Evolutionary conservation across 2,797 vertebrate genomes (phyloP).

Genomic region (Gadopsis marmoratus): DNA sequence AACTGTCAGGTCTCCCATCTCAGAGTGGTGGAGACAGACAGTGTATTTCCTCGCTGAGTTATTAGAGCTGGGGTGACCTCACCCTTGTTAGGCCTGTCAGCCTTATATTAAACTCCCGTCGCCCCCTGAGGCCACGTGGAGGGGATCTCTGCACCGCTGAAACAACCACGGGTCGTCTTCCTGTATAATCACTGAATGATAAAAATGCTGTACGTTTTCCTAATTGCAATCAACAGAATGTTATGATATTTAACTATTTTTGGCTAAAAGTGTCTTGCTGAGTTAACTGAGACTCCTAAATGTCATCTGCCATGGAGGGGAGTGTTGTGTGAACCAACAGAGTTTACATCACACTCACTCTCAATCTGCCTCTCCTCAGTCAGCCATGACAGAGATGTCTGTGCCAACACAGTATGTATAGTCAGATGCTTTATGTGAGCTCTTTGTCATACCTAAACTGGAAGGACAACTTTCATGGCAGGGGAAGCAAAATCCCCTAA

Average conservation of each 20-base stretch:
- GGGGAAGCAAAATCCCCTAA: constrained; percentile 16
- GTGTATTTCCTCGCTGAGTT: constrained; percentile 82
- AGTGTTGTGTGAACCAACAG: constrained; percentile 25
- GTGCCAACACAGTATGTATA: constrained; percentile 25
- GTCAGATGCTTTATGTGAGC: constrained; percentile 42
- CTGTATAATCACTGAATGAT: constrained; percentile 43
- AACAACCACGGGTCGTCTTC: constrained; percentile 46
- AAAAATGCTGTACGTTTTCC: constrained; percentile 59
- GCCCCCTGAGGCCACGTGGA: constrained; percentile 64
- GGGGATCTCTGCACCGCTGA: constrained; percentile 46
- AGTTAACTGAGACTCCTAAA: constrained; percentile 32
- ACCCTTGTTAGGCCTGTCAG: constrained; percentile 83
- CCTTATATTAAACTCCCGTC: constrained; percentile 80
- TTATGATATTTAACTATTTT: constrained; percentile 39
- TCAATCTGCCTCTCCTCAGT: constrained; percentile 48
- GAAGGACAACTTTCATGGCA: constrained; percentile 28
- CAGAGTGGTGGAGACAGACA: constrained; percentile 78
- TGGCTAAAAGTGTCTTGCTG: constrained; percentile 23
- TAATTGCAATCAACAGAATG: constrained; percentile 64
- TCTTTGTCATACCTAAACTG: constrained; percentile 41
- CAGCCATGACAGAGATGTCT: constrained; percentile 41
- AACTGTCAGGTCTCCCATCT: constrained; percentile 77
- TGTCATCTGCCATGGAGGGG: constrained; percentile 26
- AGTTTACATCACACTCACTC: constrained; percentile 41
- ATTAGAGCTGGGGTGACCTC: constrained; percentile 83